A percentile compares a stretch with the other conserved stretches of the same genome.
Evolutionary conservation across 1,140 invertebrate species (phyloP).

Genomic region (Drosophila aff.): DNA sequence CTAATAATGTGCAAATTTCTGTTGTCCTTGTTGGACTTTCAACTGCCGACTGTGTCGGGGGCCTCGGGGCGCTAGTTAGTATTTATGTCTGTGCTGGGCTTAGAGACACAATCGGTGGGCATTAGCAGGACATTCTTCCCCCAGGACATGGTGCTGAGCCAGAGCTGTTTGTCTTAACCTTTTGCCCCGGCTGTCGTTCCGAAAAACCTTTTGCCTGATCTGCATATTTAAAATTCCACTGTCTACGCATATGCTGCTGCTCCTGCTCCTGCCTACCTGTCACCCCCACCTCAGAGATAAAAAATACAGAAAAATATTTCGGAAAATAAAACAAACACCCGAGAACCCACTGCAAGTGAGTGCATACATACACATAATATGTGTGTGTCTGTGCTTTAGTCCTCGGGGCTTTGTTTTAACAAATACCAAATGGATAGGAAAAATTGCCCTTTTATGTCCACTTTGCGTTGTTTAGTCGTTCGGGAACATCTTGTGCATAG

Average conservation of each 20-base stretch:
- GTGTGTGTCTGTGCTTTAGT: slow-evolving; percentile 22
- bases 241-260: slow-evolving; percentile 53
- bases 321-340: slow-evolving; percentile 14
- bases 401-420: slow-evolving; percentile 49
- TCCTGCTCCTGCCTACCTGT: slow-evolving; percentile 10
- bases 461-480: slow-evolving; percentile 20
- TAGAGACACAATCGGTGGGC: slow-evolving; percentile 44
- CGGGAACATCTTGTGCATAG: slow-evolving; percentile 57
- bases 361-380: slow-evolving; percentile 9
- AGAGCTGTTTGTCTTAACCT: slow-evolving; percentile 63
- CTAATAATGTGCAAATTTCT: slow-evolving; percentile 76
- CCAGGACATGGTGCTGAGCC: slow-evolving; percentile 28
- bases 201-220: slow-evolving; percentile 66
- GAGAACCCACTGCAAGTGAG: slow-evolving; percentile 32
- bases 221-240: slow-evolving; percentile 71
- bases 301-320: slow-evolving; percentile 13
- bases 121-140: slow-evolving; percentile 51
- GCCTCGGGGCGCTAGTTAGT: slow-evolving; percentile 65
- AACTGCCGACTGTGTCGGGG: slow-evolving; percentile 11
- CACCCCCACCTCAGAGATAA: slow-evolving; percentile 11
- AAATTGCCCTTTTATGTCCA: slow-evolving; percentile 49
- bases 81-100: slow-evolving; percentile 59
- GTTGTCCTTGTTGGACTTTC: slow-evolving; percentile 2
- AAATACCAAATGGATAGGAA: slow-evolving; percentile 46
- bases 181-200: slow-evolving; percentile 28